Conservation (phyloP, 2,113 vertebrate species). For the Cyanistes caeruleus region DNA sequence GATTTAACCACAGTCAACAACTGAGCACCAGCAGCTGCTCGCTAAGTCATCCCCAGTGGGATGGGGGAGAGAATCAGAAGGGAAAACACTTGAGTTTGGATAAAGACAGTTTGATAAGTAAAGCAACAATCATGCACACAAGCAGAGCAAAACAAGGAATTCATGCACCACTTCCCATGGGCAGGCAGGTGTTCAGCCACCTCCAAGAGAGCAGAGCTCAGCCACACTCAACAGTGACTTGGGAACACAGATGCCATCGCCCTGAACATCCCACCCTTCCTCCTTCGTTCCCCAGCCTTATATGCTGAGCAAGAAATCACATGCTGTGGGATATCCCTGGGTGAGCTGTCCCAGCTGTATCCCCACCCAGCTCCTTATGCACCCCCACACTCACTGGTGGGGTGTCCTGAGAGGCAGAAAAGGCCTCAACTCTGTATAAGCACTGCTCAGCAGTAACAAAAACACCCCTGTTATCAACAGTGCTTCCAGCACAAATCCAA, state of each 20-base stretch:
- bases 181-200: background rate
- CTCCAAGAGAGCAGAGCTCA: background rate
- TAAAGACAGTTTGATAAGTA: background rate
- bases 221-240: background rate
- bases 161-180: background rate
- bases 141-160: background rate
- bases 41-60: background rate
- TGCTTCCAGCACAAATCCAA: background rate
- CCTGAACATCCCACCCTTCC: background rate
- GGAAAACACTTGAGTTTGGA: background rate
- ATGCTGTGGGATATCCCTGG: background rate
- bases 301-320: background rate
- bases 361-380: background rate
- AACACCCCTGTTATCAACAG: background rate
- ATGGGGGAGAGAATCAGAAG: background rate
- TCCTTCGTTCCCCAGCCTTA: background rate
- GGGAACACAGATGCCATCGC: background rate
- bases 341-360: background rate
- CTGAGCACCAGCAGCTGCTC: background rate
- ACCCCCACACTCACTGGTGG: no score
- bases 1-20: background rate
- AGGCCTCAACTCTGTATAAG: background rate
- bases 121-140: background rate
- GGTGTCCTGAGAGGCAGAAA: background rate
- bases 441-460: background rate